Base-by-base conservation (phyloP, 2,888 invertebrate genomes). In the Boloria selene region DNA sequence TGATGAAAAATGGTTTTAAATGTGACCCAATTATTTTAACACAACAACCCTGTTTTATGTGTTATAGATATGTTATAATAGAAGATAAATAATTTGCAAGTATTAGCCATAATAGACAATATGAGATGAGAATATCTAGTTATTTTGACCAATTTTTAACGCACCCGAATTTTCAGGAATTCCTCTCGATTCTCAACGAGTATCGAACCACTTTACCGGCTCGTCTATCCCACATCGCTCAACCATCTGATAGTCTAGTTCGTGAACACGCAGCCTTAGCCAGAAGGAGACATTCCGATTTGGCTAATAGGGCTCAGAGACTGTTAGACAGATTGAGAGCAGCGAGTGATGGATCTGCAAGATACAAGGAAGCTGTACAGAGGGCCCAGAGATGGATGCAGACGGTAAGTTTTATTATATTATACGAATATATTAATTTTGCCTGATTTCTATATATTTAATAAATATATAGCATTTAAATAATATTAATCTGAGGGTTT, bases 171-270 rank as follows among this genome's bases (percentile, higher is more conserved):
- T 69, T 61, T 0, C 79, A 95, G 94, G 97, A 98, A 75, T 97
- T 97, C 88, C 92, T 98, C 7, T 93, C 94, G 17, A 93, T 95
- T 49, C 93, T 98, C 45, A 98, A 98, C 89, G 97, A 97, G 73
- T 97, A 97, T 93, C 95, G 98, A 72, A 97, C 97, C 0, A 94
- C 95, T 17, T 86, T 98, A 18, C 97, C 97, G 2, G 95, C 97
- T 38, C 95, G 98, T 0, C 88, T 97, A 68, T 95, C 97, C 0
- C 96, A 97, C 85, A 94, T 97, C 62, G 94, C 95, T 74, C 95
- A 95, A 0, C 82, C 94, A 0, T 89, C 94, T 0, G 95, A 95
- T 51, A 94, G 95, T 74, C 95, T 95, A 2, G 96, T 98, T 56
- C 95, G 96, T 51, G 96, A 94, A 77, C 95, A 95, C 79, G 97